These are phyloP conservation scores for Globodera rostochiensis DNA, from an alignment of 1,140 invertebrate genomes.

Conservation along the genomic window DNA sequence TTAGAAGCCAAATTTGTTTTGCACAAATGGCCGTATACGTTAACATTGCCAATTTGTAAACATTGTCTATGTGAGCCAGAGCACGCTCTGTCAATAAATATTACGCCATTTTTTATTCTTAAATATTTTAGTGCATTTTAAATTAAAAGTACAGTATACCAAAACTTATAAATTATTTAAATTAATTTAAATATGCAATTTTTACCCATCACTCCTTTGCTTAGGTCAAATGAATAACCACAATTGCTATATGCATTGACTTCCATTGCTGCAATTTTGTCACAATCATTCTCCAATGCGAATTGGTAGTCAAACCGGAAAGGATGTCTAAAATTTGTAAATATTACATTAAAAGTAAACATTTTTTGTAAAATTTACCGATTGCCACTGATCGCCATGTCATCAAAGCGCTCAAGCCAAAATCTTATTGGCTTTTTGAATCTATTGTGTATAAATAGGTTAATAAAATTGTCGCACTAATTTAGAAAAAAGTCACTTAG, in stretches of 20 bases:
- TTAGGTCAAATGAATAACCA: conserved; percentile 58
- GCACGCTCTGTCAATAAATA: conserved; percentile 45
- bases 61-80: conserved; percentile 61
- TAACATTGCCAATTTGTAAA: conserved; percentile 56
- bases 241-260: conserved; percentile 49
- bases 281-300: conserved; percentile 46
- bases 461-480: too few relatives aligned
- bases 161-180: too few relatives aligned
- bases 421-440: conserved; percentile 79
- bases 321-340: conserved; percentile 75
- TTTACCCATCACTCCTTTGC: conserved; percentile 60
- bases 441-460: conserved; percentile 66
- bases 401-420: conserved; percentile 88
- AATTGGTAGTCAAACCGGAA: conserved; percentile 82
- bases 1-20: conserved; percentile 71
- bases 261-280: conserved; percentile 50
- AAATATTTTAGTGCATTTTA: too few relatives aligned
- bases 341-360: background rate
- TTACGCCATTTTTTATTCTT: too few relatives aligned
- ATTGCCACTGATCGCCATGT: conserved; percentile 84
- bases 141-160: too few relatives aligned
- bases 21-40: conserved; percentile 57
- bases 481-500: too few relatives aligned
- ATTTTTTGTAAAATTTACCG: conserved; percentile 73
- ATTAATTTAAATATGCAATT: background rate